Conservation (phyloP, 2,797 vertebrate genomes). For the Chelidonichthys spinosus region DNA sequence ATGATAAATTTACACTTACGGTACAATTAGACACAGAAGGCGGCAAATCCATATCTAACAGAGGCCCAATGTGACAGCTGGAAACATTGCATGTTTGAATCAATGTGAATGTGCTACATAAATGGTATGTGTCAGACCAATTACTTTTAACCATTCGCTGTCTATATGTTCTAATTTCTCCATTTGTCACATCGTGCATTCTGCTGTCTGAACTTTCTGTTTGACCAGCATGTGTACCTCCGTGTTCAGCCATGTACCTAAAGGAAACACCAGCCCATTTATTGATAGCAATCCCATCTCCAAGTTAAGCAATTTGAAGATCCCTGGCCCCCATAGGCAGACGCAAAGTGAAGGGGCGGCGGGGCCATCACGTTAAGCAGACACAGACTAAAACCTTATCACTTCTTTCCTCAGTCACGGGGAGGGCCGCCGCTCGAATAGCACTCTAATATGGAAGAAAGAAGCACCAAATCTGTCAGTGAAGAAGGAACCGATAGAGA, state of each 20-base stretch:
- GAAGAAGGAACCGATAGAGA: conserved; percentile 14
- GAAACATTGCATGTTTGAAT: neutral
- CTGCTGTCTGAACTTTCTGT: neutral
- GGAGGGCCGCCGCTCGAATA: conserved; percentile 34
- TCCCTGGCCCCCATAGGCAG: conserved; percentile 8
- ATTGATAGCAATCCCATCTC: conserved; percentile 10
- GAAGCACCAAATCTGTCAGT: conserved; percentile 23
- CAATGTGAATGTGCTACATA: neutral
- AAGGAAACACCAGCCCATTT: conserved; percentile 19
- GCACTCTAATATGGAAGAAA: conserved; percentile 34
- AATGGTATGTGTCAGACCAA: neutral
- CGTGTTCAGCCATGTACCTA: conserved; percentile 4
- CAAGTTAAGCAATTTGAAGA: conserved; percentile 38
- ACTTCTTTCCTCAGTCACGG: conserved; percentile 26
- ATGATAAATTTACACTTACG: neutral
- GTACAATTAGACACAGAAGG: conserved; percentile 7
- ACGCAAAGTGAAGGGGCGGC: conserved; percentile 51
- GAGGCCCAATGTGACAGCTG: neutral
- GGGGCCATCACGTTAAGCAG: conserved; percentile 32
- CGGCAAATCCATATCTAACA: conserved; percentile 1
- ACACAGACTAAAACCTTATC: conserved; percentile 38
- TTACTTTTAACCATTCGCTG: neutral
- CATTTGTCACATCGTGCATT: neutral
- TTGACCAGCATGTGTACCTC: neutral
- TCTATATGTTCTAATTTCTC: neutral